phyloP scores from a whole-genome alignment of 2,113 vertebrate genomes.

The Helogale parvula region DNA sequence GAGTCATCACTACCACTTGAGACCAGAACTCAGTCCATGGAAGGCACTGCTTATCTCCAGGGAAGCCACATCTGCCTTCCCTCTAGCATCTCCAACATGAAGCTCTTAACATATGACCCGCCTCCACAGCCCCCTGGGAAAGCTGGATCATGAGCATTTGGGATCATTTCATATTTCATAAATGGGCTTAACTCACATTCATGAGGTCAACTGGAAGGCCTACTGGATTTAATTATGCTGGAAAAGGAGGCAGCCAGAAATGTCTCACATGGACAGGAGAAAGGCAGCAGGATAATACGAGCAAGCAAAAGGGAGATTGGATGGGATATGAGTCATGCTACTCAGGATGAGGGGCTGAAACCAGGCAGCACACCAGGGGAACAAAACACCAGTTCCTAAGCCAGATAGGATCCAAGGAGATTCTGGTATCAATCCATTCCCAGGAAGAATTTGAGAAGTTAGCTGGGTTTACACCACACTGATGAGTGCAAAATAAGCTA shows the following conservation, averaged over 20 bases:
- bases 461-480: not conserved
- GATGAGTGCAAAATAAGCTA: not conserved
- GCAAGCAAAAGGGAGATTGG: constrained; percentile 16
- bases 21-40: not conserved
- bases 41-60: not conserved
- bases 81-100: constrained; percentile 46
- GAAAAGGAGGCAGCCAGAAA: constrained; percentile 66
- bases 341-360: constrained; percentile 30
- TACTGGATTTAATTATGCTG: constrained; percentile 75
- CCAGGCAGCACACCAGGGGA: not conserved
- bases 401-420: not conserved
- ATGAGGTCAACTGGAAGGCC: constrained; percentile 70
- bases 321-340: constrained; percentile 50
- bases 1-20: not conserved
- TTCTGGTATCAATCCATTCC: not conserved
- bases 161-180: constrained; percentile 76
- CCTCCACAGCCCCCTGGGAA: constrained; percentile 49
- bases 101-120: constrained; percentile 41
- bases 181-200: constrained; percentile 72
- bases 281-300: constrained; percentile 40
- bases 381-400: not conserved
- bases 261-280: constrained; percentile 35
- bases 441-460: constrained; percentile 6
- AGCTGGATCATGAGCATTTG: constrained; percentile 70
- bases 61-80: not conserved